Evolutionary conservation across 2,113 vertebrate genomes (phyloP).

Genomic region (Orthonyx spaldingii): DNA sequence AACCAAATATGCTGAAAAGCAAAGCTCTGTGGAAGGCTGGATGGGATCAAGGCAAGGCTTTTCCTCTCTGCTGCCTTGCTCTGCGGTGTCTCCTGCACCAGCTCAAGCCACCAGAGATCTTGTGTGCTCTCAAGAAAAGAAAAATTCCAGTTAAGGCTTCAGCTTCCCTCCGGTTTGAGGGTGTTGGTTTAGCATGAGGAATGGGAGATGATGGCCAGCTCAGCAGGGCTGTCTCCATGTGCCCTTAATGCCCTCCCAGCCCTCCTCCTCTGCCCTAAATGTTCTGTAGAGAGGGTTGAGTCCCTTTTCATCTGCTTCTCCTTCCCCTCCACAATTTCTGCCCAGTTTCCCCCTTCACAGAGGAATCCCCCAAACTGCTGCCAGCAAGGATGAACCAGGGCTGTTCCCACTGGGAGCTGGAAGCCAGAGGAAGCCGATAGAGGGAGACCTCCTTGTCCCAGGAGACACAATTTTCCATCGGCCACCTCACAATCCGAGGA

Average conservation of each 20-base stretch:
- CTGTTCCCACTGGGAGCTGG: neutral
- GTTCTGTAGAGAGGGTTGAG: neutral
- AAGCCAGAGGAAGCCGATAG: neutral
- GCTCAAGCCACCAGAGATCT: neutral
- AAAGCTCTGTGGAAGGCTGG: neutral
- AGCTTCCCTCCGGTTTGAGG: neutral
- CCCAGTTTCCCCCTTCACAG: neutral
- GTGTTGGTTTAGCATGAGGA: neutral
- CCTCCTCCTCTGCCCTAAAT: neutral
- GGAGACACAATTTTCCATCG: neutral
- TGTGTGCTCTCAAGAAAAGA: neutral
- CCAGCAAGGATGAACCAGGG: neutral
- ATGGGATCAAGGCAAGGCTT: accelerated
- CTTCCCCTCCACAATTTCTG: neutral
- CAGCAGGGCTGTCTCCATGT: neutral
- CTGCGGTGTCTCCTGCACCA: neutral
- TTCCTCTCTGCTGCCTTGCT: neutral
- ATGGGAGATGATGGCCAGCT: neutral
- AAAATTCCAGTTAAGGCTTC: neutral
- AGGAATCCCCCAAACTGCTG: neutral
- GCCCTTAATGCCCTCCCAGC: neutral
- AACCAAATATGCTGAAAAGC: neutral
- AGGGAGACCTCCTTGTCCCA: neutral
- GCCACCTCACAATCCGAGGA: neutral
- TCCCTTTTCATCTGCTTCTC: neutral